phyloP scores from a whole-genome alignment of 2,888 invertebrate species.

The Petrophora chlorosata region DNA sequence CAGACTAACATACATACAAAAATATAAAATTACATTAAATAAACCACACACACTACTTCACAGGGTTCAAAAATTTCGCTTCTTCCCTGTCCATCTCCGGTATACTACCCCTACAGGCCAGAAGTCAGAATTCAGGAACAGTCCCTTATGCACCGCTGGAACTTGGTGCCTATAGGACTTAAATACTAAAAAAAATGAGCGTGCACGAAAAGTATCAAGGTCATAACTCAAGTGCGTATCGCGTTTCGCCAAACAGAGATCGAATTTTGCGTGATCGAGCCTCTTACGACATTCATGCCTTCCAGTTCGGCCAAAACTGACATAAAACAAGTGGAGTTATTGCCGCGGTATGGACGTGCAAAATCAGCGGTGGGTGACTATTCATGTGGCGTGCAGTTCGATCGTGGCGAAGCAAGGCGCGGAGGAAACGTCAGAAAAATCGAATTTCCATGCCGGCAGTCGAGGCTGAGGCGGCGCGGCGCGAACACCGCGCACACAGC shows the following conservation, averaged over 20 bases:
- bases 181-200: no score
- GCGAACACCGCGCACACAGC: conserved; percentile 71
- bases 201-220: conserved; percentile 52
- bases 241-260: conserved; percentile 49
- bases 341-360: conserved; percentile 71
- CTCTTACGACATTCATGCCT: conserved; percentile 51
- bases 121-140: no score
- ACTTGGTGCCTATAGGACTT: no score
- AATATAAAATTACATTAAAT: no score
- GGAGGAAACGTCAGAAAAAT: conserved; percentile 84
- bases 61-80: no score
- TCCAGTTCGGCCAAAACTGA: conserved; percentile 58
- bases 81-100: no score
- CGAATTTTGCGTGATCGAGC: conserved; percentile 65
- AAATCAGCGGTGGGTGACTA: conserved; percentile 71
- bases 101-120: no score
- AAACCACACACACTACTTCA: no score
- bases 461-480: conserved; percentile 79
- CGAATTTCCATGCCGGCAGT: conserved; percentile 83
- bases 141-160: no score
- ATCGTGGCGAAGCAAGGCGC: conserved; percentile 79
- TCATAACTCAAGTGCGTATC: conserved; percentile 40
- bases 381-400: conserved; percentile 79
- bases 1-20: no score
- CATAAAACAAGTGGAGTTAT: conserved; percentile 67